Base-by-base conservation (phyloP, 2,113 vertebrate species). In the Daubentonia madagascariensis region DNA sequence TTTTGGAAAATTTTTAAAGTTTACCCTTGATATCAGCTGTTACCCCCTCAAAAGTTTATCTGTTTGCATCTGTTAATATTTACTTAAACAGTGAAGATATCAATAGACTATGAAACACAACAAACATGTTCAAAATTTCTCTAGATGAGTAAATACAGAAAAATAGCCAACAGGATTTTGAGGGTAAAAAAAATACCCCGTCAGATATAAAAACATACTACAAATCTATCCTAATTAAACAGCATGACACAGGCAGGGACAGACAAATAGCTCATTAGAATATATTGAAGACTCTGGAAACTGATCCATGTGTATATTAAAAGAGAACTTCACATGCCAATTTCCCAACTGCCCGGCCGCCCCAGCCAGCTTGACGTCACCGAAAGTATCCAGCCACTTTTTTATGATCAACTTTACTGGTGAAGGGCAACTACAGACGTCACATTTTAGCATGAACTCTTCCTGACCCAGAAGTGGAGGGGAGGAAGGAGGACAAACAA, bases 51-150 rank as follows among this genome's bases (percentile, higher is more conserved):
- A 40, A 96, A 94, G 48, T 6, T 65, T 63, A 86, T 61, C 45
- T 91, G 63, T 32, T 88, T 96, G n/a, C 5, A 94, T 89, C 75
- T 89, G n/a, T 76, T 89, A 68, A 73, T 81, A 96, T 89, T 70
- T 94, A 68, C 67, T 90, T 97, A 86, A 93, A 94, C 63, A 94
- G 72, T 81, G 40, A 85, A 63, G 43, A 30, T 78, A 91, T 63
- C 37, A 68, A 88, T 52, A 93, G 57, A 59, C 16, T 80, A 54
- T 50, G 43, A 78, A 63, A 94, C 13, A 76, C 43, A 96, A 43
- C 4, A 88, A 63, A 52, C 37, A 57, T 25, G 76, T 32, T 50
- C 16, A 80, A 30, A 52, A 65, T 61, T 91, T 94, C 67, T 96
- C 14, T 18, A 97, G 57, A 89, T 43, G n/a, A 96, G 52, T 85